These are phyloP conservation scores for Chromis chromis DNA, from an alignment of 2,797 vertebrate species.

Conservation along the genomic window DNA sequence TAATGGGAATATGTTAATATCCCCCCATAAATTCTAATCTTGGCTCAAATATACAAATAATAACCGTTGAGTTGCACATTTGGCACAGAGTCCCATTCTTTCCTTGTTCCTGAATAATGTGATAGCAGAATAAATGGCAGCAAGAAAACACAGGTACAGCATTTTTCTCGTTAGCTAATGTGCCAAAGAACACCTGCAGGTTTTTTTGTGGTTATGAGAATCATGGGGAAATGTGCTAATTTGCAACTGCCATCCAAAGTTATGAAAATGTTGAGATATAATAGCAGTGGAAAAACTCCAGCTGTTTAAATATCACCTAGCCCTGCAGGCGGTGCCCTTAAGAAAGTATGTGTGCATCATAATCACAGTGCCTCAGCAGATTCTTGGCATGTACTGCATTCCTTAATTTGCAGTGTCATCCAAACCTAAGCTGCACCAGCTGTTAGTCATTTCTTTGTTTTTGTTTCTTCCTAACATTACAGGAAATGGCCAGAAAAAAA, in stretches of 20 bases:
- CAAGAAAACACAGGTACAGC: constrained; percentile 11
- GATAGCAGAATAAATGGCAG: not conserved
- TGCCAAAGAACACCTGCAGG: constrained; percentile 19
- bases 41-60: not conserved
- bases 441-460: constrained; percentile 29
- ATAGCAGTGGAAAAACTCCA: constrained; percentile 22
- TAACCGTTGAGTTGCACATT: not conserved
- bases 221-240: constrained; percentile 36
- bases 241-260: constrained; percentile 40
- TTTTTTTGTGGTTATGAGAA: constrained; percentile 15
- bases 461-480: constrained; percentile 18
- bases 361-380: constrained; percentile 42
- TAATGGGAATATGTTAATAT: not conserved
- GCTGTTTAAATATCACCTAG: constrained; percentile 59
- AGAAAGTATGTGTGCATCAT: constrained; percentile 33
- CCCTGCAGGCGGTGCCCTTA: constrained; percentile 47
- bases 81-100: constrained; percentile 2
- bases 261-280: constrained; percentile 49
- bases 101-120: constrained; percentile 25
- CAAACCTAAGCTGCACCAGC: constrained; percentile 6
- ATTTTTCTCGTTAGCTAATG: constrained; percentile 8
- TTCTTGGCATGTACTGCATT: constrained; percentile 18
- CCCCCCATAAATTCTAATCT: not conserved
- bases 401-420: constrained; percentile 46
- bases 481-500: constrained; percentile 10